These are phyloP conservation scores for Nymphalis polychloros DNA, from an alignment of 2,888 invertebrate genomes.

Conservation along the genomic window DNA sequence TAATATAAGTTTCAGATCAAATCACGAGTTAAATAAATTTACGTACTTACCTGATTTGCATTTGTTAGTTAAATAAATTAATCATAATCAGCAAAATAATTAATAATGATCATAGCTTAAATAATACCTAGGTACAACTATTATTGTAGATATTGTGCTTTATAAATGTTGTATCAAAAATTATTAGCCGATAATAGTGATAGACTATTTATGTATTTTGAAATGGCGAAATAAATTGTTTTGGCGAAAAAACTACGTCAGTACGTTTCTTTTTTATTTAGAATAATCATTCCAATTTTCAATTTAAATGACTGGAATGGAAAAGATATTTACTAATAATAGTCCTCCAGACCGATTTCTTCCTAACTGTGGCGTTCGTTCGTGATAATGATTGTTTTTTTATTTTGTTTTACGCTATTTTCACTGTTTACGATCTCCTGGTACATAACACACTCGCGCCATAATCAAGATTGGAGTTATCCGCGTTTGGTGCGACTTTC, in stretches of 20 bases:
- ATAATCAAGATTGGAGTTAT: too few species aligned
- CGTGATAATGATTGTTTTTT: too few species aligned
- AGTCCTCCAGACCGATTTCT: too few species aligned
- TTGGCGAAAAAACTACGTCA: slow-evolving; percentile 30
- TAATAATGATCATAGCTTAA: neutral
- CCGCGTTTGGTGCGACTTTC: too few species aligned
- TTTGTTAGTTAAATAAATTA: neutral
- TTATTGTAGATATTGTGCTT: slow-evolving; percentile 30
- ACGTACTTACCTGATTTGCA: slow-evolving; percentile 14
- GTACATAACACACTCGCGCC: too few species aligned
- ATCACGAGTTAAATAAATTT: neutral
- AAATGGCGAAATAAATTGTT: slow-evolving; percentile 54
- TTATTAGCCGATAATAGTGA: slow-evolving; percentile 24
- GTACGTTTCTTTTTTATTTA: slow-evolving; percentile 14
- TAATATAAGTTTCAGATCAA: neutral
- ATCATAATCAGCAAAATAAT: neutral
- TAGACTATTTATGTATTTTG: slow-evolving; percentile 48
- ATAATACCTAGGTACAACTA: neutral
- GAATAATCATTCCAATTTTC: neutral
- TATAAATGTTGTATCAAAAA: slow-evolving; percentile 35
- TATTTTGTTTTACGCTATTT: too few species aligned
- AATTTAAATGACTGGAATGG: too few species aligned
- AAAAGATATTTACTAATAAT: too few species aligned
- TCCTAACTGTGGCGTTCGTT: too few species aligned
- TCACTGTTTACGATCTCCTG: too few species aligned